Evolutionary conservation across 2,797 vertebrate species (phyloP), one percentile per base, ranked within the genome.

Genomic region (Percopsis omiscomaycus): DNA sequence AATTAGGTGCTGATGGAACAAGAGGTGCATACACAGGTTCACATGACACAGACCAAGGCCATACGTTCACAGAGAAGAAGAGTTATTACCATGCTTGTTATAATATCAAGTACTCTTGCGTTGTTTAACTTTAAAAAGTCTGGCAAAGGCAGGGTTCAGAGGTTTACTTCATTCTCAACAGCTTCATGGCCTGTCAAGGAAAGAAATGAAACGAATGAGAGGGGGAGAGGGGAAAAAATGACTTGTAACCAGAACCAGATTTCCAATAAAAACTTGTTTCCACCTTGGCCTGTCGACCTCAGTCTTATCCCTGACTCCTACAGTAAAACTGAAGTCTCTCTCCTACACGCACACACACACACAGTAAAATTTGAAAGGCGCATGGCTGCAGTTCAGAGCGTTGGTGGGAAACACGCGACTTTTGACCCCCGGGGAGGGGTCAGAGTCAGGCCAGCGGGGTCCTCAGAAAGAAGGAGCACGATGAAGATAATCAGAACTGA

Each of bases 381-480:
- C 48, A 44, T 3, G 29, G 62, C 51, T 71, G 61, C 51, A 61
- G 32, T 4, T 63, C 16, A 44, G 57, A 69, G 67, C 63, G 68
- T 50, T 32, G 73, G 80, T 86, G 87, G 84, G 86, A 89, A 86
- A 87, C 73, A 80, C 65, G 64, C 2, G 81, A 84, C 84, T 59
- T 83, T 69, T 81, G 75, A 85, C 80, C 81, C 54, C 28, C 28
- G 0, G 62, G 69, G 67, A 64, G 11, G 77, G 81, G 83, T 83
- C 80, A 67, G 48, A 13, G 64, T 14, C 55, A 29, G 82, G 78
- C 52, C 76, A 68, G 56, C 14, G 3, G 58, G 71, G 59, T 77
- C 79, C 79, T 84, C 71, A 75, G 80, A 81, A 74, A 72, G 66
- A 75, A 53, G 66, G 55, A 64, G 28, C 55, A 42, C 66, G 3